Percentiles rank a stretch among this genome's conserved stretches.
phyloP scores from a whole-genome alignment of 2,888 invertebrate species.

The Phoronis australis region DNA sequence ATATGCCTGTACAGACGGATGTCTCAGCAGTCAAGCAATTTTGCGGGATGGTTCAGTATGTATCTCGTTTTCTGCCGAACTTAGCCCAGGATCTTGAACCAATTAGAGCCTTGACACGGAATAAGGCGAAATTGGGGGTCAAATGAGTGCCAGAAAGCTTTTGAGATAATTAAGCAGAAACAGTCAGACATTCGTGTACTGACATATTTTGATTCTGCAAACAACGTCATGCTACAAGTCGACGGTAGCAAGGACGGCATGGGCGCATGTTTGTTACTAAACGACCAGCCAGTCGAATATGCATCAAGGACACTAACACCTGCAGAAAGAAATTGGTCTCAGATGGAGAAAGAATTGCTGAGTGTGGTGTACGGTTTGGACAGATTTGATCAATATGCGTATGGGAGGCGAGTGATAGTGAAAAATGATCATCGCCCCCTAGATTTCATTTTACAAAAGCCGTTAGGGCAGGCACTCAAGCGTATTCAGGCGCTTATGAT shows the following conservation, averaged over 20 bases:
- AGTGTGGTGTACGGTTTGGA: constrained; percentile 16
- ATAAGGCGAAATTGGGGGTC: constrained; percentile 10
- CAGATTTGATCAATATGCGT: constrained; percentile 21
- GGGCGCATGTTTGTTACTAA: constrained; percentile 17
- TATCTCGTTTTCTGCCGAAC: constrained; percentile 8
- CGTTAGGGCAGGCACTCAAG: constrained; percentile 11
- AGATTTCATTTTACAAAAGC: constrained; percentile 11
- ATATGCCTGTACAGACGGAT: constrained; percentile 14
- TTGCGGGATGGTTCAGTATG: constrained; percentile 19
- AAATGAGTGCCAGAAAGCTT: constrained; percentile 11
- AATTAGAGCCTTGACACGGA: constrained; percentile 11
- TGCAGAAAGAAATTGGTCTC: constrained; percentile 20
- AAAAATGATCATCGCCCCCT: constrained; percentile 10
- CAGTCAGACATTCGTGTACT: constrained; percentile 13
- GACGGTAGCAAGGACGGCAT: constrained; percentile 18
- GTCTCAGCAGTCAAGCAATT: constrained; percentile 15
- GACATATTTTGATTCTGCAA: constrained; percentile 13
- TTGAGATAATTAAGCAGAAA: constrained; percentile 10
- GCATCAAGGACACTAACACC: constrained; percentile 16
- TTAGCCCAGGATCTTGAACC: constrained; percentile 4
- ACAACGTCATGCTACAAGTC: constrained; percentile 17
- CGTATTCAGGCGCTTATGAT: constrained; percentile 18
- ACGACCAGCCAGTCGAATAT: constrained; percentile 16
- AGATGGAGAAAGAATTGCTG: constrained; percentile 20
- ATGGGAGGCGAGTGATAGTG: constrained; percentile 10